Base-by-base conservation (phyloP, 2,888 invertebrate genomes). In the Scaptomyza parva region DNA sequence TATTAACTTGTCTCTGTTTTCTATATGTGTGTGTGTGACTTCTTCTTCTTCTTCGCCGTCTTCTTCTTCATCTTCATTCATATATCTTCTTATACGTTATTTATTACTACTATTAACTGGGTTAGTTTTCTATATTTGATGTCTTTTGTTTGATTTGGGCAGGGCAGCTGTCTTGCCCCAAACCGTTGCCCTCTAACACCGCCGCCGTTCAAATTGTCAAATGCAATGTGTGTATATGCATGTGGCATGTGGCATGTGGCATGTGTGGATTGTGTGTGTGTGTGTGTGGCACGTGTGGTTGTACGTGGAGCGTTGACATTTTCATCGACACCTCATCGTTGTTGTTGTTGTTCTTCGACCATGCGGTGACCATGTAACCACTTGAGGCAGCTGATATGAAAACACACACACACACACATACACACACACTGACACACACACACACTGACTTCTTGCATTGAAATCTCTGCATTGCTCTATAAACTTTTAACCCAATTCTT, bases 401-500 rank as follows among this genome's bases (percentile, higher is more conserved):
- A 51, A 47, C 55, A 55, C 48, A 70, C 59, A 65, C 55, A 69
- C 45, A 75, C 60, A 47, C 33, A 40, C 47, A 48, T 22, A 53
- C n/a, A 53, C 40, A 48, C 28, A 48, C 12, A 43, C 37, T 33
- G 1, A 20, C 22, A 24, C 14, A 55, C 33, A 41, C 28, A 30
- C 30, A 40, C 22, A n/a, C n/a, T n/a, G n/a, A n/a, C n/a, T n/a
- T n/a, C 43, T 43, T 57, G 62, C 60, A 55, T 79, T 79, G 71
- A 83, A 86, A 82, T 82, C 86, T 75, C 86, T 79, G 85, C 83
- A 79, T 83, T 82, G 74, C 85, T 86, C 81, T 84, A 88, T 89
- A 87, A 89, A 89, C 89, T 89, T 89, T 89, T 89, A 89, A 89
- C 89, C 89, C 71, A 89, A 89, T 89, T 88, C 78, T 79, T 88